Evolutionary conservation across 30 jellyfish, hydroid and myxozoan genomes (phyloP).

Genomic region (Cassiopea xamachana): DNA sequence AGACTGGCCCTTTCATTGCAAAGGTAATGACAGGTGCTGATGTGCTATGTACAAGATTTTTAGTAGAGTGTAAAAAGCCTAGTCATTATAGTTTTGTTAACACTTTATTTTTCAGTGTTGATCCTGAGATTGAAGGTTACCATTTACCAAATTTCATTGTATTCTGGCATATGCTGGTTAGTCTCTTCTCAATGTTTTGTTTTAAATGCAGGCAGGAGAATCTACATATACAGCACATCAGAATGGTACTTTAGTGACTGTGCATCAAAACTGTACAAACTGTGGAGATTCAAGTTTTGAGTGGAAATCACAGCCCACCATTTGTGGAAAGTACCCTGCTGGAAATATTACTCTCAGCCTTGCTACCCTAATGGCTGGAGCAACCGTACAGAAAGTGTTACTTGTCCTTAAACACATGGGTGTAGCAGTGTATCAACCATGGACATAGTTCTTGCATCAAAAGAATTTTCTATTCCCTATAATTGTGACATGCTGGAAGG

Average conservation of each 20-base stretch:
- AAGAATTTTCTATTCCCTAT: not conserved
- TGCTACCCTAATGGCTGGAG: slow-evolving; percentile 56
- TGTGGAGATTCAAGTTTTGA: slow-evolving; percentile 41
- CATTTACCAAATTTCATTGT: slow-evolving; percentile 52
- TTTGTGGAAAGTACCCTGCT: slow-evolving; percentile 46
- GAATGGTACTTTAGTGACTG: slow-evolving; percentile 65
- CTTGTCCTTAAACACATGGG: not conserved
- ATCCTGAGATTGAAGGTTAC: slow-evolving; percentile 23
- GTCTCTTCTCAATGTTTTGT: slow-evolving; percentile 46
- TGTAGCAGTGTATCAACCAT: not conserved
- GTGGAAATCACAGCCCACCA: slow-evolving; percentile 55
- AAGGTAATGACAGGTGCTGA: not conserved
- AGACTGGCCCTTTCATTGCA: not conserved
- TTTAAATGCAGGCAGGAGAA: slow-evolving; percentile 21
- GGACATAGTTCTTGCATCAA: not conserved
- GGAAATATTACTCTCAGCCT: slow-evolving; percentile 58
- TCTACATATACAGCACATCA: slow-evolving; percentile 11
- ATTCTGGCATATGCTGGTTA: slow-evolving; percentile 28
- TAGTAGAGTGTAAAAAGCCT: not conserved
- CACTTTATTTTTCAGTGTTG: slow-evolving; percentile 9
- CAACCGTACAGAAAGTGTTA: not conserved
- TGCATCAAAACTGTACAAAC: slow-evolving; percentile 38
- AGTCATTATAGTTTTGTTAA: not conserved
- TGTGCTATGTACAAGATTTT: not conserved
- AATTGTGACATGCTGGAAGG: not conserved